Percentiles rank a stretch among this genome's conserved stretches.
phyloP scores from a whole-genome alignment of 1,140 invertebrate species.

The Harpegnathos saltator region DNA sequence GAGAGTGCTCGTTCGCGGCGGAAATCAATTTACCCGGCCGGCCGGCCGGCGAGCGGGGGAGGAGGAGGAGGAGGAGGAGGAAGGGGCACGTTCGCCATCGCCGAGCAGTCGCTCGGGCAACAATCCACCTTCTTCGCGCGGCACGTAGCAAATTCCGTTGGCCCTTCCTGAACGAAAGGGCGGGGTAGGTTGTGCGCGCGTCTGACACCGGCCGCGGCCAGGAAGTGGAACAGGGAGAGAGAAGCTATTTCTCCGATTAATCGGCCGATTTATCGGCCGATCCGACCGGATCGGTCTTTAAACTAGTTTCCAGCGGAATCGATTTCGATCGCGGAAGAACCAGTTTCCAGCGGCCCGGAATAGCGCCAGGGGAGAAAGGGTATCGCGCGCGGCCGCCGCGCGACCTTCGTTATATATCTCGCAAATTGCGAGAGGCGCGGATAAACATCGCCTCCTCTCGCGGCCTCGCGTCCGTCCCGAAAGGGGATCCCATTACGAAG shows the following conservation, averaged over 20 bases:
- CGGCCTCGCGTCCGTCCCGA: conserved; percentile 18
- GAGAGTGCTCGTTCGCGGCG: neutral
- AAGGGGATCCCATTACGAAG: conserved; percentile 40
- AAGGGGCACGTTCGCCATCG: neutral
- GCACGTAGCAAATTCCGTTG: conserved; percentile 9
- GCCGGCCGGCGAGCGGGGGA: no score
- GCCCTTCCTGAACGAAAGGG: conserved; percentile 34
- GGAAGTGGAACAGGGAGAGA: neutral
- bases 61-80: no score
- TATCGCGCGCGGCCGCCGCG: conserved; percentile 44
- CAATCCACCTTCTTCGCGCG: neutral
- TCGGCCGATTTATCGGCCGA: conserved; percentile 50
- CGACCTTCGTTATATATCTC: conserved; percentile 59
- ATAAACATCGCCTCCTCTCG: conserved; percentile 44
- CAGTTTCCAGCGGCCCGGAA: conserved; percentile 38
- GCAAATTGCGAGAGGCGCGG: conserved; percentile 56
- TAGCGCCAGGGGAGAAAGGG: conserved; percentile 53
- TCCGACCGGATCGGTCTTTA: conserved; percentile 40
- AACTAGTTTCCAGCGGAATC: conserved; percentile 52
- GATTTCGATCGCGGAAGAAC: conserved; percentile 51
- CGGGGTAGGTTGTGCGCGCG: conserved; percentile 12
- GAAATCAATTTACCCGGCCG: conserved; percentile 48
- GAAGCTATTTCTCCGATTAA: conserved; percentile 45
- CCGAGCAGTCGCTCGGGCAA: no score
- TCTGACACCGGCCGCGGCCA: neutral